Evolutionary conservation across 2,888 invertebrate genomes (phyloP).

Genomic region (Eulithis prunata): DNA sequence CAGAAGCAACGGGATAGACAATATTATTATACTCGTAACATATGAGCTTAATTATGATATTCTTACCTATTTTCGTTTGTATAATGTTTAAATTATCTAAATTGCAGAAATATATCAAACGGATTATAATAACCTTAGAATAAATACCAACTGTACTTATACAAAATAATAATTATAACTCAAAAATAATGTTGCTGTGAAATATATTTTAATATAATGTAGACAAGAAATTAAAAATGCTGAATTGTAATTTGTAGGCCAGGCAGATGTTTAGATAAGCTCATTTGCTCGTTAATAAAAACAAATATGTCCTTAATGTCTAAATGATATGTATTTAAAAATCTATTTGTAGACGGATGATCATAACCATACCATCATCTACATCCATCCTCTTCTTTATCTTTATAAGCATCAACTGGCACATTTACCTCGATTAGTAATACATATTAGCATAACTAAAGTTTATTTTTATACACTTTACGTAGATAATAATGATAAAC

Average conservation of each 20-base stretch:
- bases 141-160: constrained; percentile 10
- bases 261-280: constrained; percentile 11
- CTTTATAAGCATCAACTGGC: background rate
- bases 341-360: background rate
- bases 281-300: constrained; percentile 3
- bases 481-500: background rate
- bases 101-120: background rate
- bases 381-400: no score
- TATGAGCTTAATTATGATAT: no score
- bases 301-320: constrained; percentile 4
- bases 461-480: background rate
- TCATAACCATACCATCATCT: no score
- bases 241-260: constrained; percentile 2
- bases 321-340: background rate
- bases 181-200: background rate
- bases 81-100: no score
- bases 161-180: background rate
- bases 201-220: background rate
- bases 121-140: background rate
- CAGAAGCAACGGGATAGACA: background rate
- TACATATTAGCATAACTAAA: background rate
- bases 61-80: no score
- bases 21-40: no score
- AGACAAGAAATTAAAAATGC: background rate
- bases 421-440: background rate